Conservation (phyloP, 2,888 invertebrate genomes). For the Nephrotoma appendiculata region DNA sequence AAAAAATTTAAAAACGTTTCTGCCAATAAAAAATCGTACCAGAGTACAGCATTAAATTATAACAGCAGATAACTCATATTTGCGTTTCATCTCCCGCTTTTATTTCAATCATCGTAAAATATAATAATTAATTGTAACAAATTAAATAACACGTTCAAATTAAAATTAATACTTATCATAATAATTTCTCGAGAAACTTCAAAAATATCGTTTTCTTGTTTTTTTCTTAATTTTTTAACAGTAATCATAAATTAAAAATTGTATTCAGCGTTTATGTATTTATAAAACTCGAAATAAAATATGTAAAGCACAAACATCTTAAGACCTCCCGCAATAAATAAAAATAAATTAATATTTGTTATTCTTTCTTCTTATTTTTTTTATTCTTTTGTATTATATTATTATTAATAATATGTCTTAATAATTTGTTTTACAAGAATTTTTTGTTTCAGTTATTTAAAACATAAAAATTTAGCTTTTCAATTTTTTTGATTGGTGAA, state of each 20-base stretch:
- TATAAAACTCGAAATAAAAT: not conserved
- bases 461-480: not conserved
- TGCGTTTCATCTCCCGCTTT: not conserved
- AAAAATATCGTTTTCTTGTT: not conserved
- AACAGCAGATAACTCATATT: not conserved
- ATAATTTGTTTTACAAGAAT: not conserved
- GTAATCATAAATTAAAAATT: not conserved
- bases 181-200: not conserved
- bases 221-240: not conserved
- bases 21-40: no score
- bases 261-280: not conserved
- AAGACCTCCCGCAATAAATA: not conserved
- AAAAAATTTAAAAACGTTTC: no score
- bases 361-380: not conserved
- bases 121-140: not conserved
- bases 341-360: not conserved
- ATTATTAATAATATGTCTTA: not conserved
- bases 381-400: not conserved
- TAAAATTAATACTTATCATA: not conserved
- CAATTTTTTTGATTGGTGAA: not conserved
- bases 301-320: not conserved
- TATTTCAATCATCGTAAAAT: not conserved
- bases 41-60: not conserved
- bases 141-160: not conserved
- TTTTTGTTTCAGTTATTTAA: not conserved